Conservation (phyloP, 2,888 invertebrate species). For the Athripsodes cinereus region DNA sequence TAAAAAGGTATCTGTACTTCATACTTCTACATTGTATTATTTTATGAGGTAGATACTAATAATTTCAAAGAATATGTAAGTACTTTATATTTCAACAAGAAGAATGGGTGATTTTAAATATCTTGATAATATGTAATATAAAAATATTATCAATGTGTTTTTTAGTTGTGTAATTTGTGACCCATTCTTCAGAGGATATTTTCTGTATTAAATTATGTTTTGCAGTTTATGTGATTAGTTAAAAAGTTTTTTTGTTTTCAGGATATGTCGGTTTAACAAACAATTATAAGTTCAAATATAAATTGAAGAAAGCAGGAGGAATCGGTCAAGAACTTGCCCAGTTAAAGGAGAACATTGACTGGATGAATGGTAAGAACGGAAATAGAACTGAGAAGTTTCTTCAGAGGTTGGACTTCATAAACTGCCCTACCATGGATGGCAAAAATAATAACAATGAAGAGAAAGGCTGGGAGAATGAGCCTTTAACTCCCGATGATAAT, state of each 20-base stretch:
- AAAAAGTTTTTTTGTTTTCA: not conserved
- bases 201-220: too few relatives aligned
- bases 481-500: not conserved
- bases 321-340: constrained; percentile 7
- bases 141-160: too few relatives aligned
- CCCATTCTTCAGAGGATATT: too few relatives aligned
- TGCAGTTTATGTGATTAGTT: too few relatives aligned
- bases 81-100: too few relatives aligned
- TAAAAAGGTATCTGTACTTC: too few relatives aligned
- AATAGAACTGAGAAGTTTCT: not conserved
- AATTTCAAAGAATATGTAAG: too few relatives aligned
- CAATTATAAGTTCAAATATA: constrained; percentile 13
- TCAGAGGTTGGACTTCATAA: constrained; percentile 3
- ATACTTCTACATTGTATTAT: too few relatives aligned
- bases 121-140: too few relatives aligned
- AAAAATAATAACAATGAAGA: constrained; percentile 14
- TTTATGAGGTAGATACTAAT: too few relatives aligned
- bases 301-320: constrained; percentile 12
- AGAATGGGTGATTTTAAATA: too few relatives aligned
- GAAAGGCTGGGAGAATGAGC: constrained; percentile 2
- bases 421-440: constrained; percentile 12
- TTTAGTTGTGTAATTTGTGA: too few relatives aligned
- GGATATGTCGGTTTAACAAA: constrained; percentile 10
- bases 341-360: constrained; percentile 6
- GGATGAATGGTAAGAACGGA: constrained; percentile 4